A percentile compares a stretch with the other conserved stretches of the same genome.
These are phyloP conservation scores for Globia sparganii DNA, from an alignment of 2,888 invertebrate genomes.

Conservation along the genomic window DNA sequence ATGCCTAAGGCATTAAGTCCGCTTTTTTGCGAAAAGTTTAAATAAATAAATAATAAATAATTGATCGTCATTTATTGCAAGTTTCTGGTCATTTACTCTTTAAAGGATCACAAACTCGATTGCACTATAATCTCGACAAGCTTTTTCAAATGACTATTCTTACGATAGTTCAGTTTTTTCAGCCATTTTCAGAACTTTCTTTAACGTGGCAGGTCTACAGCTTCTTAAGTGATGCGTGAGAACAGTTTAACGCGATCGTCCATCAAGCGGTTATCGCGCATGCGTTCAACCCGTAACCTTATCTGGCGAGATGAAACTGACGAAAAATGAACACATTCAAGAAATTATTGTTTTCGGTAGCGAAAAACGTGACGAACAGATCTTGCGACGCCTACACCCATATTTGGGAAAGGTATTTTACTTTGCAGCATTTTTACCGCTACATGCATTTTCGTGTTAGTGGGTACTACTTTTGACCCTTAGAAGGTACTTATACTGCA, in stretches of 20 bases:
- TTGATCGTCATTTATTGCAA: not conserved
- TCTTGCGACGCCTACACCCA: slow-evolving; percentile 51
- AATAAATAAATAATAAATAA: too few species aligned
- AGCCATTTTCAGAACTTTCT: not conserved
- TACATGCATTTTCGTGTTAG: not conserved
- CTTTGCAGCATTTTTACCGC: slow-evolving; percentile 14
- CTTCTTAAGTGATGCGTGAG: slow-evolving; percentile 72
- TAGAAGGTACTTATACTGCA: not conserved
- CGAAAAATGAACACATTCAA: slow-evolving; percentile 75
- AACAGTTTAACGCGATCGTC: slow-evolving; percentile 84
- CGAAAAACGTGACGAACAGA: slow-evolving; percentile 66
- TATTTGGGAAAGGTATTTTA: slow-evolving; percentile 33
- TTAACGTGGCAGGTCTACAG: slow-evolving; percentile 54
- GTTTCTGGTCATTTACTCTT: not conserved
- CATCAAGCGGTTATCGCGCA: slow-evolving; percentile 88
- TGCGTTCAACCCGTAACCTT: slow-evolving; percentile 80
- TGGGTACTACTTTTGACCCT: not conserved
- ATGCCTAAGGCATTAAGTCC: too few species aligned
- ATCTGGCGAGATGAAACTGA: slow-evolving; percentile 85
- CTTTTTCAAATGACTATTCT: not conserved
- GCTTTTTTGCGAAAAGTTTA: too few species aligned
- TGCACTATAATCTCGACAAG: not conserved
- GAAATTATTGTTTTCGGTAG: slow-evolving; percentile 81
- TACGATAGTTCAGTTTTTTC: not conserved
- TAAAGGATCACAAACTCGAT: not conserved